Percentiles rank a stretch among this genome's conserved stretches.
Conservation (phyloP, 2,888 invertebrate genomes). For the Lepetodrilus schrolli region DNA sequence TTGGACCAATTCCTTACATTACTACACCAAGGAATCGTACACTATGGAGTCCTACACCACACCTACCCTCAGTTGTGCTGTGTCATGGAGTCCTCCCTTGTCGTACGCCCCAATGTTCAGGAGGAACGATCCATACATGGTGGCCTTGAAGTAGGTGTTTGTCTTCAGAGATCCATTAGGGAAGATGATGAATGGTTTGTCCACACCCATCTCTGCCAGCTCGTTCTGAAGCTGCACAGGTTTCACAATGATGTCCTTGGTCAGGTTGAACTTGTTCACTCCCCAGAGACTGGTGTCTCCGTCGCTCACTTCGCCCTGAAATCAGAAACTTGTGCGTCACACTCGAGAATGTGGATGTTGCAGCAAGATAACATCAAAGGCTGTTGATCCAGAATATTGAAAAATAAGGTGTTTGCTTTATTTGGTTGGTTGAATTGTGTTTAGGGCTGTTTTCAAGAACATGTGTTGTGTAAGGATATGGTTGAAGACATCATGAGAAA, state of each 20-base stretch:
- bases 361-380: no score
- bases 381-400: no score
- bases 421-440: no score
- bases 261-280: slow-evolving; percentile 48
- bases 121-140: slow-evolving; percentile 96
- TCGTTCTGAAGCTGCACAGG: slow-evolving; percentile 42
- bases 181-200: slow-evolving; percentile 61
- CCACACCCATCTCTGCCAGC: slow-evolving; percentile 38
- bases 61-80: slow-evolving; percentile 47
- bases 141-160: slow-evolving; percentile 95
- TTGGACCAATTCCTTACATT: no score
- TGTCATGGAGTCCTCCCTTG: slow-evolving; percentile 47
- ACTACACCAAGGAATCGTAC: background rate
- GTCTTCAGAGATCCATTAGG: slow-evolving; percentile 80
- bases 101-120: slow-evolving; percentile 44
- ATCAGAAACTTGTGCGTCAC: background rate
- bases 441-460: no score
- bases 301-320: slow-evolving; percentile 80
- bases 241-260: slow-evolving; percentile 43
- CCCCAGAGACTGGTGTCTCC: slow-evolving; percentile 81
- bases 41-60: background rate
- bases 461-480: no score
- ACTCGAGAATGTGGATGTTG: no score
- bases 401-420: no score
- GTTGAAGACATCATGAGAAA: no score